Evolutionary conservation across 2,888 invertebrate genomes (phyloP), one percentile per base, ranked within the genome.

Genomic region (Stenchaetothrips biformis): DNA sequence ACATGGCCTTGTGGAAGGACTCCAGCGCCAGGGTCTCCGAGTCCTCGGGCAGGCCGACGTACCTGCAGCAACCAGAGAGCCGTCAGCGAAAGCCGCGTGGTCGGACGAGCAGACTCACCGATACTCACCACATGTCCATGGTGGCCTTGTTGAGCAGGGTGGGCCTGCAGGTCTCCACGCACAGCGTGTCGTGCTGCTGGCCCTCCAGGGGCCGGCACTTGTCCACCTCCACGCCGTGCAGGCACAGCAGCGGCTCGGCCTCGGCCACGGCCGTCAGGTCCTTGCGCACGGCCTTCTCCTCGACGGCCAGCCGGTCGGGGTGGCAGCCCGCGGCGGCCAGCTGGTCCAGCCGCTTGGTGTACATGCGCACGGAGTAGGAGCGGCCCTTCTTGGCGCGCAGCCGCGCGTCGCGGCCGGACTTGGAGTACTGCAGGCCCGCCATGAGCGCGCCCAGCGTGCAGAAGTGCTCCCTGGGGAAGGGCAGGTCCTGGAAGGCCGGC

Each of bases 1-100:
- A 74, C 67, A 74, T 74, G 67, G 67, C 67, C 67, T 74, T 74
- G 67, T 74, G 67, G 67, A 74, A 74, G 67, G 67, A 74, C 67
- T 74, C 21, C 21, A 11, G 2, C 9, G 67, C 67, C 21, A 74
- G 67, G 21, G 6, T 8, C 8, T 21, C 21, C 25, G 67, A 0
- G 25, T 74, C 67, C 25, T 21, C 21, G 25, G 67, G 67, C 67
- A 25, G 67, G 25, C 67, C 67, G 25, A 74, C 67, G 67, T 74
- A 74, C 67, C 67, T 74, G 67, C 25, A 74, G 37, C 21, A 67
- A 25, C 21, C 21, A 25, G 7, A 74, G 18, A 9, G 53, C 53
- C 53, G 9, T 16, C 59, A 53, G n/a, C n/a, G n/a, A n/a, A 11
- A 4, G 13, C 37, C 4, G 37, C 9, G 13, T 16, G 53, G 53